These are phyloP conservation scores for Myotis yumanensis DNA, from an alignment of 2,113 vertebrate species.

Conservation along the genomic window DNA sequence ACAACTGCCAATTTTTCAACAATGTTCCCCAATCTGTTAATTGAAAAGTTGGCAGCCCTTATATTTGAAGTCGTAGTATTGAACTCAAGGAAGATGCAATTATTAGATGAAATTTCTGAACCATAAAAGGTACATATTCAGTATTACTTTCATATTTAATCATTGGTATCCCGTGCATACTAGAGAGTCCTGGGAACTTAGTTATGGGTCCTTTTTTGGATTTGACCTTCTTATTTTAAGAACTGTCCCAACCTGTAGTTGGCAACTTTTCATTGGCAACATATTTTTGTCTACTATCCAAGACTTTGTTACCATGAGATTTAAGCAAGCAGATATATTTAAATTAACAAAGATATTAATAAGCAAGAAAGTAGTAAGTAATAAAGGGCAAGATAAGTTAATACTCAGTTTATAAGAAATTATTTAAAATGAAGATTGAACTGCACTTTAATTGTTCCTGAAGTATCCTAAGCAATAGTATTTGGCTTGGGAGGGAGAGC, in stretches of 20 bases:
- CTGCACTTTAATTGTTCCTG: background rate
- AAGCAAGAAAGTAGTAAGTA: constrained; percentile 26
- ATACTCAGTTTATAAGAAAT: constrained; percentile 35
- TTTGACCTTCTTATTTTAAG: constrained; percentile 56
- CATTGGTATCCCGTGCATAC: background rate
- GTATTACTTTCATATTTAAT: constrained; percentile 12
- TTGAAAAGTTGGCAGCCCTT: constrained; percentile 45
- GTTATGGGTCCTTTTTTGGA: constrained; percentile 30
- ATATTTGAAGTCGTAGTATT: constrained; percentile 20
- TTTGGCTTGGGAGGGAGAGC: background rate
- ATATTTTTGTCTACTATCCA: constrained; percentile 2
- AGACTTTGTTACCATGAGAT: constrained; percentile 6
- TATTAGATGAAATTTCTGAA: constrained; percentile 38
- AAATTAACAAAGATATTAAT: constrained; percentile 31
- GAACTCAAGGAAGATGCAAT: background rate
- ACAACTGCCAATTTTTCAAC: constrained; percentile 40
- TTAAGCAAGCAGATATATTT: constrained; percentile 26
- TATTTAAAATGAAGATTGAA: background rate
- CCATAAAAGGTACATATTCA: background rate
- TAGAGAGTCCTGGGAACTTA: background rate
- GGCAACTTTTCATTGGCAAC: constrained; percentile 25
- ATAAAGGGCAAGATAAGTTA: background rate
- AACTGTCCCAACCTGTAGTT: constrained; percentile 37
- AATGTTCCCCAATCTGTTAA: constrained; percentile 44
- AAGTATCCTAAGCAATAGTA: background rate